Evolutionary conservation across 2,888 invertebrate species (phyloP).

Genomic region (Argyra leucocephala): DNA sequence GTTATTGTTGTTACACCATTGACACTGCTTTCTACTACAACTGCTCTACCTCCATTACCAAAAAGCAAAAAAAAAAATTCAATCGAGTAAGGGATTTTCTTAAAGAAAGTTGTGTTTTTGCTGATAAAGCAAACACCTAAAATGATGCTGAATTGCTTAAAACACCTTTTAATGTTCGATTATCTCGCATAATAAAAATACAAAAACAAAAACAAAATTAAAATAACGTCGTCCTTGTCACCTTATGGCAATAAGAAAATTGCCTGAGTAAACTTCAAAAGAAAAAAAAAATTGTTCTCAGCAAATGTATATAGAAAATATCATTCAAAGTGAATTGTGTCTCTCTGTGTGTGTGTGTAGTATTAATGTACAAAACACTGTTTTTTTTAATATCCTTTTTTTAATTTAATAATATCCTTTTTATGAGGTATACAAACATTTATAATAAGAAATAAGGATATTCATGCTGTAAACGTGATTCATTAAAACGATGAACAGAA

Average conservation of each 20-base stretch:
- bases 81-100: not conserved
- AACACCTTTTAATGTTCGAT: conserved; percentile 4
- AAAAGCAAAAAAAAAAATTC: not conserved
- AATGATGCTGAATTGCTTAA: not conserved
- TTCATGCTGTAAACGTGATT: not conserved
- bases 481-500: not conserved
- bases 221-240: not conserved
- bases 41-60: not conserved
- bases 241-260: not conserved
- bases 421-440: not conserved
- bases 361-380: not conserved
- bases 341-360: too few species aligned
- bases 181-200: not conserved
- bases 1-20: not conserved
- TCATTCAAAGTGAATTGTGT: too few species aligned
- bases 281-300: not conserved
- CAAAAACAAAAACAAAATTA: not conserved
- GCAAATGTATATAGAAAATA: not conserved
- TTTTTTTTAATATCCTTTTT: not conserved
- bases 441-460: not conserved
- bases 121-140: not conserved
- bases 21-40: not conserved
- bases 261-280: not conserved
- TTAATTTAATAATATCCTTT: not conserved
- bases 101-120: not conserved